Conservation (phyloP, 2,113 vertebrate genomes). For the Tauraco erythrolophus region DNA sequence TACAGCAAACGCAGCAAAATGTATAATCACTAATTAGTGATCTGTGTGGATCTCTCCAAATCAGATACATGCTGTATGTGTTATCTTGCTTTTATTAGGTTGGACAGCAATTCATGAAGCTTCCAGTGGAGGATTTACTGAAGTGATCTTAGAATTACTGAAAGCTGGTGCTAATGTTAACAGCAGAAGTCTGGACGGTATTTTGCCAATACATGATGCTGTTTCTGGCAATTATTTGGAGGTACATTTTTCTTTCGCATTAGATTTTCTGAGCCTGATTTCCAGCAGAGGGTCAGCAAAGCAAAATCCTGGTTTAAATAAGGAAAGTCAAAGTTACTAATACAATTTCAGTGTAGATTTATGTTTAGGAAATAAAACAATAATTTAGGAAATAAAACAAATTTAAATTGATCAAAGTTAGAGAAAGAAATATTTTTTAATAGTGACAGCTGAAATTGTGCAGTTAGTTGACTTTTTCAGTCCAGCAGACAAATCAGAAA, state of each 20-base stretch:
- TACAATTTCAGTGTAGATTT: not conserved
- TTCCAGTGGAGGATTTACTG: constrained; percentile 57
- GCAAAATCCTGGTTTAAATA: not conserved
- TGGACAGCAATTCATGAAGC: constrained; percentile 90
- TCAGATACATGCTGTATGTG: not conserved
- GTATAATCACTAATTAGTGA: not conserved
- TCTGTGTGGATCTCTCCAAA: not conserved
- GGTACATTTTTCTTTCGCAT: constrained; percentile 67
- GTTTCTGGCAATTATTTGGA: constrained; percentile 75
- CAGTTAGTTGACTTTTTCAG: not conserved
- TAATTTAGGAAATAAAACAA: not conserved
- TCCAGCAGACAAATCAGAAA: not conserved
- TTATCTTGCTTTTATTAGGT: constrained; percentile 73
- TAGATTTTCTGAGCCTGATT: not conserved
- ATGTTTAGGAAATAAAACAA: not conserved
- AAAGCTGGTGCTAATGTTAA: constrained; percentile 83
- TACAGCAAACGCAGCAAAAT: not conserved
- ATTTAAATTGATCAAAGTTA: not conserved
- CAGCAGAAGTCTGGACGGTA: constrained; percentile 72
- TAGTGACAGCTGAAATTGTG: not conserved
- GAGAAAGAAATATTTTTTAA: not conserved
- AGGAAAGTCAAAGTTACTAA: not conserved
- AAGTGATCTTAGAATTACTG: constrained; percentile 80
- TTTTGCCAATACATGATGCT: constrained; percentile 84
- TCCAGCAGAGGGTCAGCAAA: not conserved